A percentile compares a stretch with the other conserved stretches of the same genome.
phyloP scores from a whole-genome alignment of 2,888 invertebrate genomes.

The Lithosia quadra region DNA sequence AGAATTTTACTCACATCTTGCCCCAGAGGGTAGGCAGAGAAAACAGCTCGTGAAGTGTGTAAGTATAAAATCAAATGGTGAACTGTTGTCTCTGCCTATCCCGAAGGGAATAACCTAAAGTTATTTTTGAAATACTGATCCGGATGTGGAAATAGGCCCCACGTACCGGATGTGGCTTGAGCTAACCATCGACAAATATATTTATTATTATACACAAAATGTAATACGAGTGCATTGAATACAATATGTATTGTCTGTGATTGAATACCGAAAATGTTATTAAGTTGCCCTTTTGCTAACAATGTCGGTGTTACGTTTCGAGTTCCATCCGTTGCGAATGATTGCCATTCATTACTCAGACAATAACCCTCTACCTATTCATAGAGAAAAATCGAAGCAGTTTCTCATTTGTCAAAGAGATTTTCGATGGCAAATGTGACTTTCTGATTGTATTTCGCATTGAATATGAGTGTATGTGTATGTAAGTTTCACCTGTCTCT shows the following conservation, averaged over 20 bases:
- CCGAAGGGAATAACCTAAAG: no score
- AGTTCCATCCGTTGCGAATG: not conserved
- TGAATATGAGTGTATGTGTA: not conserved
- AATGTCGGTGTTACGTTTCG: constrained; percentile 4
- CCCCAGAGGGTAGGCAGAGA: no score
- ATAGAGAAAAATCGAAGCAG: not conserved
- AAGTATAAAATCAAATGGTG: no score
- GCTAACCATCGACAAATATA: no score
- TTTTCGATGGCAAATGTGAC: not conserved
- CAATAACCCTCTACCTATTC: not conserved
- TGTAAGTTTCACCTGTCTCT: no score
- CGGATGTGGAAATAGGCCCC: no score
- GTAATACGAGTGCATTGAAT: not conserved
- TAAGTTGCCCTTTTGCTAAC: not conserved
- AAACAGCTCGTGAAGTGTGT: no score
- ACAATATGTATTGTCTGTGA: not conserved
- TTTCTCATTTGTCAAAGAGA: not conserved
- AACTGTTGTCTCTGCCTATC: no score
- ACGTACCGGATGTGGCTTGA: no score
- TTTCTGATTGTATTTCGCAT: not conserved
- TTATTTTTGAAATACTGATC: no score
- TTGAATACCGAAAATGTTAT: not conserved
- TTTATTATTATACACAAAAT: not conserved
- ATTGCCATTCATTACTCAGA: not conserved
- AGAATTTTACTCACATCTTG: no score